A percentile compares a stretch with the other conserved stretches of the same genome.
phyloP scores from a whole-genome alignment of 2,888 invertebrate genomes.

The Meiosimyza decipiens region DNA sequence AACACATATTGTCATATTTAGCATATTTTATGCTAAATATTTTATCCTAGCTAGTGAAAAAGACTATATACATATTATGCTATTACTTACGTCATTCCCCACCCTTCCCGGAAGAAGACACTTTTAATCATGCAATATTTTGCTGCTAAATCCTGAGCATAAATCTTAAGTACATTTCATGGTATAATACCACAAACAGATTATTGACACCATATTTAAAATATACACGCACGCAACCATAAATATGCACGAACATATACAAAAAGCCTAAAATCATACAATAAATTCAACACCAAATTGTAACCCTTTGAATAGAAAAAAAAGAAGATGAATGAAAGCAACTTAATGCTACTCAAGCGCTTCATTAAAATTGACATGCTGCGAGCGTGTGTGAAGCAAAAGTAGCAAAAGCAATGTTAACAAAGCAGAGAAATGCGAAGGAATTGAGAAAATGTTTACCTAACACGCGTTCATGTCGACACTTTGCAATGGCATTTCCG shows the following conservation, averaged over 20 bases:
- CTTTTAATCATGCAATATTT: neutral
- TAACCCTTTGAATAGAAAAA: constrained; percentile 4
- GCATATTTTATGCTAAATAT: too few species aligned
- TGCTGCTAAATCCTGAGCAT: neutral
- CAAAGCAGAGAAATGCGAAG: neutral
- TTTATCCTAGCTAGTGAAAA: too few species aligned
- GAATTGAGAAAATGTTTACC: constrained; percentile 5
- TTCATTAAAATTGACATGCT: neutral
- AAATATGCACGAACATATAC: neutral
- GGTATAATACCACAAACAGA: constrained; percentile 48
- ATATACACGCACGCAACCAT: constrained; percentile 38
- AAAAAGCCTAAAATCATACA: constrained; percentile 15
- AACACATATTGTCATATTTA: too few species aligned
- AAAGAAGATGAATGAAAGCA: too few species aligned
- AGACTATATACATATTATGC: too few species aligned
- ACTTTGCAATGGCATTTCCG: constrained; percentile 63
- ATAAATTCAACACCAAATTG: constrained; percentile 10
- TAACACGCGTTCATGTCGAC: constrained; percentile 58
- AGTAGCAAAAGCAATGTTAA: too few species aligned
- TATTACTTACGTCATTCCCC: too few species aligned
- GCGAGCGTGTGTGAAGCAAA: too few species aligned
- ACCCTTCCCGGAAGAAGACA: too few species aligned
- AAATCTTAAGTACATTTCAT: constrained; percentile 48
- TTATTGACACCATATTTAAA: constrained; percentile 52
- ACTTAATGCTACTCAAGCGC: neutral